These are phyloP conservation scores for Scelioninae gen. 1 DNA, from an alignment of 2,888 invertebrate genomes.

Conservation along the genomic window DNA sequence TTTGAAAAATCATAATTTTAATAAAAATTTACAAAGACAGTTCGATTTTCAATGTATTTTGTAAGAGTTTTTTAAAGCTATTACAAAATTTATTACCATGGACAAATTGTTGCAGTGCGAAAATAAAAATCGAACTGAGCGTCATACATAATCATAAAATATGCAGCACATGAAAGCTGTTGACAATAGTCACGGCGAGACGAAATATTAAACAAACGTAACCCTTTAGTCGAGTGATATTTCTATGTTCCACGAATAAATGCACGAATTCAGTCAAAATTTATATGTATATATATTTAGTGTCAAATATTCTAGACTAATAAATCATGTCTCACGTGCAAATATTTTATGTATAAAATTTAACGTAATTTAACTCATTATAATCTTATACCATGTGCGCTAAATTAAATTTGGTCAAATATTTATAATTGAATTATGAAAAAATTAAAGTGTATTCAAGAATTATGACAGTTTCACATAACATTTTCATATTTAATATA, in stretches of 20 bases:
- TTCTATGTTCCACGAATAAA: conserved; percentile 43
- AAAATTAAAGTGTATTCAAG: too few relatives aligned
- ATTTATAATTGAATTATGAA: too few relatives aligned
- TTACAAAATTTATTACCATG: not conserved
- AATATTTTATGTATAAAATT: conserved; percentile 34
- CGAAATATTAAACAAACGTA: conserved; percentile 51
- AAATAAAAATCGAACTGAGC: conserved; percentile 3
- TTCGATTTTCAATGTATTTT: not conserved
- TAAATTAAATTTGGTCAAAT: too few relatives aligned
- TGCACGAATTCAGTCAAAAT: conserved; percentile 18
- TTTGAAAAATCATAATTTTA: too few relatives aligned
- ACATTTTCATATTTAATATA: too few relatives aligned
- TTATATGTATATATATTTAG: conserved; percentile 26
- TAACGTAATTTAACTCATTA: conserved; percentile 1
- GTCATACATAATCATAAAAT: conserved; percentile 24
- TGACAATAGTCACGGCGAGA: conserved; percentile 38
- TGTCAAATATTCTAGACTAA: conserved; percentile 42
- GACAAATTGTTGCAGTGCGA: not conserved
- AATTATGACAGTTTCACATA: too few relatives aligned
- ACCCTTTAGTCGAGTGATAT: conserved; percentile 55
- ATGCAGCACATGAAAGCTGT: conserved; percentile 27
- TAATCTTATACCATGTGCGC: too few relatives aligned
- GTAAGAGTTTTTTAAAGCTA: not conserved
- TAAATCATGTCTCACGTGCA: conserved; percentile 26
- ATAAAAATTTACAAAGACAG: too few relatives aligned